phyloP scores from a whole-genome alignment of 2,888 invertebrate species.

The Boloria euphrosyne region DNA sequence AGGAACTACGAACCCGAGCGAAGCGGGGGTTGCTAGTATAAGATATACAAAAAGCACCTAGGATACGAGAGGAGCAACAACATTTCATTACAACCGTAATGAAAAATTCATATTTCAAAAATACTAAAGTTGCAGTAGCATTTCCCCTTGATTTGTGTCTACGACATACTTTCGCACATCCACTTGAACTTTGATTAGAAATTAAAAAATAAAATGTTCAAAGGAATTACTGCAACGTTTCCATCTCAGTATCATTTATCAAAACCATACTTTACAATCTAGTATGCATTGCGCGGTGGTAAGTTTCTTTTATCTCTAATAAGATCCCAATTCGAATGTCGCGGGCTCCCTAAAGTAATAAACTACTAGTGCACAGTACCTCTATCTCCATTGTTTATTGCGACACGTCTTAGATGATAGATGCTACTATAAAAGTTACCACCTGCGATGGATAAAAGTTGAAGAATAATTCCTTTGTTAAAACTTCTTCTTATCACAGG shows the following conservation, averaged over 20 bases:
- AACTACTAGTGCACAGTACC: conserved; percentile 58
- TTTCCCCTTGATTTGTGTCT: no score
- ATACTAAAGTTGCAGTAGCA: no score
- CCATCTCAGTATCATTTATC: conserved; percentile 4
- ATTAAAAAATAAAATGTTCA: no score
- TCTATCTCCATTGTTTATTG: conserved; percentile 52
- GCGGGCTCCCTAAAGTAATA: conserved; percentile 76
- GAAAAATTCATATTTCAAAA: no score
- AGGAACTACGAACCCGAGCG: no score
- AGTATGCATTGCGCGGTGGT: conserved; percentile 69
- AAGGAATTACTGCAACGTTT: no score
- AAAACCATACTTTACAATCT: conserved; percentile 7
- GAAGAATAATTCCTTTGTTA: conserved; percentile 4
- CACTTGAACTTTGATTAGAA: no score
- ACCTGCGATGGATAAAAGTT: conserved; percentile 15
- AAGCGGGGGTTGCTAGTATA: no score
- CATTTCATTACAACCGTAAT: no score
- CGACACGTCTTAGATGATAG: conserved; percentile 38
- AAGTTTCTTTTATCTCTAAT: conserved; percentile 79
- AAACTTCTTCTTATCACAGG: conserved; percentile 17
- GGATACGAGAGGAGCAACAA: no score
- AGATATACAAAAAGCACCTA: no score
- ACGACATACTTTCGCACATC: no score
- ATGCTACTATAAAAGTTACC: conserved; percentile 25
- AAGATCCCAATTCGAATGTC: conserved; percentile 75